A percentile compares a stretch with the other conserved stretches of the same genome.
These are phyloP conservation scores for Plebejus anna DNA, from an alignment of 2,888 invertebrate genomes.

Conservation along the genomic window DNA sequence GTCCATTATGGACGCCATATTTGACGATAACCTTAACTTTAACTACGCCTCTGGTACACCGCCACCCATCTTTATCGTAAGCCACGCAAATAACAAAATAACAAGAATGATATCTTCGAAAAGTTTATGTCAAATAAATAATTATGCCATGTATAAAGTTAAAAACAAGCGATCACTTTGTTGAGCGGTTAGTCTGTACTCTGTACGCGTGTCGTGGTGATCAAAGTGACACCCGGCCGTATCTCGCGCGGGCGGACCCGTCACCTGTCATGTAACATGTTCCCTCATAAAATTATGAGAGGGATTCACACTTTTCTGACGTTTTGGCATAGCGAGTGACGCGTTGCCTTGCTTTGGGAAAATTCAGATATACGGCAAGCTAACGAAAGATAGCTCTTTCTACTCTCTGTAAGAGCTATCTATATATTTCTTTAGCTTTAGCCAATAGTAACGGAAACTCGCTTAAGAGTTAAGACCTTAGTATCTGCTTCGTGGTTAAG, in stretches of 20 bases:
- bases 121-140: background rate
- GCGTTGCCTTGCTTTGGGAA: background rate
- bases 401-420: no score
- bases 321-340: background rate
- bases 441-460: no score
- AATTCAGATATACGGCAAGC: background rate
- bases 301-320: background rate
- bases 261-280: conserved; percentile 29
- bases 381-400: no score
- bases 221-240: conserved; percentile 22
- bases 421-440: no score
- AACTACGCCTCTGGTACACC: no score
- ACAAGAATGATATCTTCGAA: background rate
- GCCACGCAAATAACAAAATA: background rate
- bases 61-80: no score
- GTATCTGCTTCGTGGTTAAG: no score
- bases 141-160: background rate
- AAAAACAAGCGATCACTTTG: conserved; percentile 4
- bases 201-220: background rate
- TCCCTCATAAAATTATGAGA: conserved; percentile 40
- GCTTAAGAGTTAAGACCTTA: no score
- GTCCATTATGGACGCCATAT: no score
- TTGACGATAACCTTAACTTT: no score
- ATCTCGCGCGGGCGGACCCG: conserved; percentile 38
- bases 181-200: background rate